Conservation (phyloP, 2,797 vertebrate species). For the Sylvilagus floridanus region DNA sequence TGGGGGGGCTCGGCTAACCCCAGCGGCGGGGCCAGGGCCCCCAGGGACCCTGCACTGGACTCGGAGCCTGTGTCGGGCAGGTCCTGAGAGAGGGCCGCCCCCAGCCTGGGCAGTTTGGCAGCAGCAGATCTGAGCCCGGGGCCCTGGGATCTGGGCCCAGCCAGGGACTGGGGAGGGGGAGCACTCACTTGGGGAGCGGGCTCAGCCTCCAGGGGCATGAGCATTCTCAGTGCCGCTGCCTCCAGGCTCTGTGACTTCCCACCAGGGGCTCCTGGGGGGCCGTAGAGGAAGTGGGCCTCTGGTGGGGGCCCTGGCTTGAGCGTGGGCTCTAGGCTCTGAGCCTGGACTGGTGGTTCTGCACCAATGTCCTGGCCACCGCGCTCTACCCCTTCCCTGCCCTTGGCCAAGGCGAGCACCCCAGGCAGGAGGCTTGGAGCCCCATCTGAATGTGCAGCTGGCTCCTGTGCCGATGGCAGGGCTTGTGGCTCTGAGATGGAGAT, state of each 20-base stretch:
- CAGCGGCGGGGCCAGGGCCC: accelerated
- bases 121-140: not conserved
- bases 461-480: not conserved
- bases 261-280: accelerated
- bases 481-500: not conserved
- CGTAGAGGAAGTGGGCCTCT: not conserved
- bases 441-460: not conserved
- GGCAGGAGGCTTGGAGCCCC: not conserved
- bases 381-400: not conserved
- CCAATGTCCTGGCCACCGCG: not conserved
- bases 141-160: not conserved
- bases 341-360: not conserved
- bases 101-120: not conserved
- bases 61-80: not conserved
- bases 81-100: not conserved
- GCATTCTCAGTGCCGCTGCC: not conserved
- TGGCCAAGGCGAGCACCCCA: accelerated
- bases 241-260: not conserved
- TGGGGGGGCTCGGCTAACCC: not conserved
- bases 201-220: not conserved
- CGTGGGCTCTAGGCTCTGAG: not conserved
- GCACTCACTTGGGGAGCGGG: not conserved
- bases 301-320: not conserved
- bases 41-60: accelerated
- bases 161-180: not conserved